Evolutionary conservation across 2,888 invertebrate species (phyloP), one percentile per base, ranked within the genome.

Genomic region (Pemphredon lugubris): DNA sequence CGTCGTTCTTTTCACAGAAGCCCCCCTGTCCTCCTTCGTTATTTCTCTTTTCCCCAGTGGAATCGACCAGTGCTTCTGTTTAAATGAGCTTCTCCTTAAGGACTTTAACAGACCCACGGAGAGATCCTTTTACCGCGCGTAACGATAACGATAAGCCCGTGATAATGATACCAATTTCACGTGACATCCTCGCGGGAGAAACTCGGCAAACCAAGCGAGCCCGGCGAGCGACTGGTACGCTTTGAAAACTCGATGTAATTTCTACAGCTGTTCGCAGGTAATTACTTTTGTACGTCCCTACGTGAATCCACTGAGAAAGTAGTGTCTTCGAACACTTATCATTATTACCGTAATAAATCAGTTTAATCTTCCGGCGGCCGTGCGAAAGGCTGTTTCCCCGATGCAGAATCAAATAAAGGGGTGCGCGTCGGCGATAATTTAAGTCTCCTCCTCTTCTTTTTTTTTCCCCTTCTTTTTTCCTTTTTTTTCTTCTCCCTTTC

Each of bases 61-160:
- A 53, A 55, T 45, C 67, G 55, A 26, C 58, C 47, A 47, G 40
- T 40, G 45, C 47, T 72, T 55, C 57, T 61, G 50, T 67, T 68
- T 59, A 67, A 79, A 67, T 48, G 68, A 71, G 18, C 54, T 60
- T 44, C 53, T 50, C 61, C 40, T 55, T 61, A 63, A 63, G 61
- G 59, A 58, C 64, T 54, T 60, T 66, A 75, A 66, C 65, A 50
- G 55, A 74, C 16, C 65, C 57, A 16, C 39, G 39, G 54, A 57
- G 51, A 63, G 67, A 63, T 61, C 64, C 77, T 82, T 73, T 81
- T 75, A 74, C 57, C 64, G 65, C 54, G 60, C 60, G 42, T 63
- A 67, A 70, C 74, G 79, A 82, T 82, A 75, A 79, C 73, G 77
- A 79, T 80, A 83, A 83, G 75, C 73, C 55, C 53, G 70, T 40